Conservation (phyloP, 2,888 invertebrate species). For the Dendrolimus houi region DNA sequence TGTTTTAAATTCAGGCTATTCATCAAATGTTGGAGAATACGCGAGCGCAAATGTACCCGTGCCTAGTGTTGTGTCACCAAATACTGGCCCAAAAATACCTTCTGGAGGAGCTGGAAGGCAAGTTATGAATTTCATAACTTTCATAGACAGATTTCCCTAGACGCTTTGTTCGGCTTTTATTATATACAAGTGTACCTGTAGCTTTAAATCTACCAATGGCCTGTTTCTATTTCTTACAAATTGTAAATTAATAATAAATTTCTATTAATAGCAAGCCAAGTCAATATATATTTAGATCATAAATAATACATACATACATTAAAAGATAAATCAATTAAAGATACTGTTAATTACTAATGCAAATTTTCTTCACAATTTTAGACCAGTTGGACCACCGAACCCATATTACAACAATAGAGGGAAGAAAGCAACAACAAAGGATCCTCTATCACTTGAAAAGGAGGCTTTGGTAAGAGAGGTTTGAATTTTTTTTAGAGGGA, state of each 20-base stretch:
- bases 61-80: slow-evolving; percentile 19
- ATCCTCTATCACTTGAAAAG: slow-evolving; percentile 73
- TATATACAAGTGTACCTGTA: no score
- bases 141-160: no score
- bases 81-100: slow-evolving; percentile 26
- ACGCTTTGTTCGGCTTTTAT: no score
- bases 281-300: no score
- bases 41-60: slow-evolving; percentile 27
- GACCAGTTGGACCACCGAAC: slow-evolving; percentile 55
- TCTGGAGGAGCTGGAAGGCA: slow-evolving; percentile 32
- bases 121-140: not conserved
- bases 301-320: no score
- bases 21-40: slow-evolving; percentile 49
- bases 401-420: slow-evolving; percentile 49
- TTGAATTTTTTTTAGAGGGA: no score
- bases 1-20: slow-evolving; percentile 29
- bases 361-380: slow-evolving; percentile 22
- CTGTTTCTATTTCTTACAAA: no score
- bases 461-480: slow-evolving; percentile 69
- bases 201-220: no score
- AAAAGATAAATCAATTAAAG: no score
- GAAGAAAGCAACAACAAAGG: slow-evolving; percentile 51
- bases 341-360: not conserved
- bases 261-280: no score
- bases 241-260: no score